Evolutionary conservation across 2,113 vertebrate species (phyloP).

Genomic region (Pseudorhombus dupliciocellatus): DNA sequence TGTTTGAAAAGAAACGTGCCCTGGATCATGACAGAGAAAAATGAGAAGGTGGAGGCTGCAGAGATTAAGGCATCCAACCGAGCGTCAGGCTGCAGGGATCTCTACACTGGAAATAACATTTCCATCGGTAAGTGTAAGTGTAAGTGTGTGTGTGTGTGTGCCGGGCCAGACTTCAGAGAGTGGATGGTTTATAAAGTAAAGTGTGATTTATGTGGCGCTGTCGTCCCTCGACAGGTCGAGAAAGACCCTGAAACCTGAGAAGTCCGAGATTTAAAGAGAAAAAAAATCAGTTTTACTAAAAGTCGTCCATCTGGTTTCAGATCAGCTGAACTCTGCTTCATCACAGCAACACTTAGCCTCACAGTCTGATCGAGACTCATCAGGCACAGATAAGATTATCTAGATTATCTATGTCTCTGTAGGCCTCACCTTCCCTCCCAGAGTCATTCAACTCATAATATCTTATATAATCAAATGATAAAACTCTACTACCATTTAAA

Average conservation of each 20-base stretch:
- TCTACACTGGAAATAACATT: conserved; percentile 22
- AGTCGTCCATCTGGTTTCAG: conserved; percentile 65
- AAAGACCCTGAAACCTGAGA: conserved; percentile 84
- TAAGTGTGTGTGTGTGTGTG: conserved; percentile 7
- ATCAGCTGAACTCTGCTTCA: conserved; percentile 50
- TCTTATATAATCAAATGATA: too few relatives aligned
- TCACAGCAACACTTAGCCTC: not conserved
- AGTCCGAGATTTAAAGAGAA: conserved; percentile 16
- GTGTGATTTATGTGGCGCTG: conserved; percentile 86
- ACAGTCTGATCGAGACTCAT: not conserved
- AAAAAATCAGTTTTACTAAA: conserved; percentile 67
- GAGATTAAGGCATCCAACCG: conserved; percentile 35
- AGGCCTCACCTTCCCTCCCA: too few relatives aligned
- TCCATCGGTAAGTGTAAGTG: conserved; percentile 12
- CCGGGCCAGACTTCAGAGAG: conserved; percentile 54
- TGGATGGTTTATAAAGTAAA: conserved; percentile 76
- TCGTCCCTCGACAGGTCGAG: conserved; percentile 77
- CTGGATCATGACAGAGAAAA: conserved; percentile 37
- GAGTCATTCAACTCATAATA: too few relatives aligned
- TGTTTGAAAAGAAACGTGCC: conserved; percentile 16
- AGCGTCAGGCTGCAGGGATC: conserved; percentile 6
- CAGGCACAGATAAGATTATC: too few relatives aligned
- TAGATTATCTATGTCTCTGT: too few relatives aligned
- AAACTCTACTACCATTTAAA: too few relatives aligned
- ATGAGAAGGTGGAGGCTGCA: conserved; percentile 28